These are phyloP conservation scores for Bombus impatiens DNA, from an alignment of 1,140 invertebrate species.

Conservation along the genomic window DNA sequence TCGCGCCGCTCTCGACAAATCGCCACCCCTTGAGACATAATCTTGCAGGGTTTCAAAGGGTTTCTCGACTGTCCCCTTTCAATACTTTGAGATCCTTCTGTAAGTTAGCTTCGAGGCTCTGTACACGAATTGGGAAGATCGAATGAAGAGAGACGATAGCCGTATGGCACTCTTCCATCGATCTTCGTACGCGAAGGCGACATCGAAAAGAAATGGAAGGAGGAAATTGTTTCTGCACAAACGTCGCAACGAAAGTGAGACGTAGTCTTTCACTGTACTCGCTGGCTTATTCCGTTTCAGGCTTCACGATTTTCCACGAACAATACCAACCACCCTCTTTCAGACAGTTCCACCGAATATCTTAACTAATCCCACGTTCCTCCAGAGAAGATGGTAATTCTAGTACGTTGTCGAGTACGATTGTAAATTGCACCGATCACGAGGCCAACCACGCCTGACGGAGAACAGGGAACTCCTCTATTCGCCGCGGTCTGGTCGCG, in stretches of 20 bases:
- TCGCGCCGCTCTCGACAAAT: neutral
- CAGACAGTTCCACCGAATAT: neutral
- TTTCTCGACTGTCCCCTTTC: slow-evolving; percentile 31
- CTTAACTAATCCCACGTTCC: neutral
- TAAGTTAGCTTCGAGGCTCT: neutral
- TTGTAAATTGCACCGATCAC: neutral
- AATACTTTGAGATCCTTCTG: neutral
- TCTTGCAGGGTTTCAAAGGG: too few species aligned
- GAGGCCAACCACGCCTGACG: neutral
- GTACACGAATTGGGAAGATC: neutral
- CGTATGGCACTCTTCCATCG: neutral
- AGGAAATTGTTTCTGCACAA: slow-evolving; percentile 27
- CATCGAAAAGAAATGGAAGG: slow-evolving; percentile 42
- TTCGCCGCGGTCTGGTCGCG: neutral
- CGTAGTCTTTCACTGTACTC: too few species aligned
- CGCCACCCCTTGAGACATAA: neutral
- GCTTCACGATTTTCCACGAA: neutral
- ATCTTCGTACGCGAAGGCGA: slow-evolving; percentile 6
- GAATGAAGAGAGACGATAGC: slow-evolving; percentile 12
- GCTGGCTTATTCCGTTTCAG: neutral
- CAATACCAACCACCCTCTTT: neutral
- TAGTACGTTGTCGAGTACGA: neutral
- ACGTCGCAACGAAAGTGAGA: neutral
- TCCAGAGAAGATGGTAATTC: neutral
- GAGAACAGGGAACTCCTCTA: neutral